A percentile compares a stretch with the other conserved stretches of the same genome.
These are phyloP conservation scores for Sebastes cheni DNA, from an alignment of 2,797 vertebrate species.

Conservation along the genomic window DNA sequence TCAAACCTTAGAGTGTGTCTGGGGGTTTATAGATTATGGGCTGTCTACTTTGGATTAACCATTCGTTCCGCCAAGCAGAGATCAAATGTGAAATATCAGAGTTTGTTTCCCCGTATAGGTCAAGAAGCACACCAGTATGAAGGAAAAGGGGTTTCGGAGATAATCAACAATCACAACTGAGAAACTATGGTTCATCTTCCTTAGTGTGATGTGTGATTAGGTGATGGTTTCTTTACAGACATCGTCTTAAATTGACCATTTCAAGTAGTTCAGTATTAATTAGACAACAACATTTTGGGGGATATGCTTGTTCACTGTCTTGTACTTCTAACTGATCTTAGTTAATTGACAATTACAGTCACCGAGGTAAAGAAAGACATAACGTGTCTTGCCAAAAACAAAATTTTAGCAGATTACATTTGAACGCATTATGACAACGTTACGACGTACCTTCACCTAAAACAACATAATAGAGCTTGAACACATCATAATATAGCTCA, in stretches of 20 bases:
- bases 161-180: conserved; percentile 27
- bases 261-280: neutral
- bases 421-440: too few relatives aligned
- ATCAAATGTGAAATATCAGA: conserved; percentile 71
- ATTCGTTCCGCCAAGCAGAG: conserved; percentile 87
- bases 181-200: conserved; percentile 30
- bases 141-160: neutral
- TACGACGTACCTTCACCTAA: too few relatives aligned
- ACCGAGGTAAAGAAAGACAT: neutral
- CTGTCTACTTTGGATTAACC: conserved; percentile 87
- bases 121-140: conserved; percentile 24
- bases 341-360: neutral
- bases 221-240: conserved; percentile 90
- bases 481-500: too few relatives aligned
- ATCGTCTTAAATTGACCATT: conserved; percentile 73
- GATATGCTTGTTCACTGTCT: conserved; percentile 8
- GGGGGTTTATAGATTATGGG: neutral
- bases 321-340: neutral
- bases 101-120: neutral
- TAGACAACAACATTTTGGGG: conserved; percentile 5
- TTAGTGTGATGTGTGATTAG: conserved; percentile 81
- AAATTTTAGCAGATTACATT: too few relatives aligned
- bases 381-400: too few relatives aligned
- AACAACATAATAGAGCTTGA: too few relatives aligned
- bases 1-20: conserved; percentile 51